Evolutionary conservation across 1,140 invertebrate species (phyloP).

Genomic region (Calosoma granatense): DNA sequence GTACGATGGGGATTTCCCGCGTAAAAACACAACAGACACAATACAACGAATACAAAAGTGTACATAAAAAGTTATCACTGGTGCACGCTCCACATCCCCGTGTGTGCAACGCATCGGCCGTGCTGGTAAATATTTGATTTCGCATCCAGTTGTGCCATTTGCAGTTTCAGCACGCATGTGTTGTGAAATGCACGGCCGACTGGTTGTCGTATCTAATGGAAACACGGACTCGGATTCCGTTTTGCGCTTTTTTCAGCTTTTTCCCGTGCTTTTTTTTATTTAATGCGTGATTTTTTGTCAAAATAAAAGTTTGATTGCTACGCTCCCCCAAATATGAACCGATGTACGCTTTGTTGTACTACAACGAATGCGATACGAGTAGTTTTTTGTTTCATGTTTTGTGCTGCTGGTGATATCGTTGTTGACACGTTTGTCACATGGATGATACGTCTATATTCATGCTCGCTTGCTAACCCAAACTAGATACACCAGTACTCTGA

Average conservation of each 20-base stretch:
- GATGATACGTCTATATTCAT: too few relatives aligned
- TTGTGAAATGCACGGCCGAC: conserved; percentile 4
- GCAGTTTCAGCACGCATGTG: neutral
- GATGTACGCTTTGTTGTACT: neutral
- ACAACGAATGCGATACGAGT: too few relatives aligned
- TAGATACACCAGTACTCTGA: too few relatives aligned
- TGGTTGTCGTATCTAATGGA: conserved; percentile 8
- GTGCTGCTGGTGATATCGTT: too few relatives aligned
- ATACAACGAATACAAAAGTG: neutral
- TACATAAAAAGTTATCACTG: conserved; percentile 9
- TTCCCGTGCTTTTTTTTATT: neutral
- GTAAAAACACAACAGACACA: neutral
- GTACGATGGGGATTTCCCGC: neutral
- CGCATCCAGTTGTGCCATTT: neutral
- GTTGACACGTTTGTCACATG: too few relatives aligned
- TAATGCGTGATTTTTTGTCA: neutral
- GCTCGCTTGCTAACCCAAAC: too few relatives aligned
- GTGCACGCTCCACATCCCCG: neutral
- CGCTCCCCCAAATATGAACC: neutral
- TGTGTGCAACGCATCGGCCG: neutral
- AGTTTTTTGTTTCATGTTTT: too few relatives aligned
- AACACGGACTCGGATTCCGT: neutral
- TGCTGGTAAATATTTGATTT: conserved; percentile 5
- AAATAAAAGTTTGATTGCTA: neutral
- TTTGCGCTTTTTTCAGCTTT: too few relatives aligned